phyloP scores from a whole-genome alignment of 1,140 invertebrate genomes.

The Drosophila nigrodunni region DNA sequence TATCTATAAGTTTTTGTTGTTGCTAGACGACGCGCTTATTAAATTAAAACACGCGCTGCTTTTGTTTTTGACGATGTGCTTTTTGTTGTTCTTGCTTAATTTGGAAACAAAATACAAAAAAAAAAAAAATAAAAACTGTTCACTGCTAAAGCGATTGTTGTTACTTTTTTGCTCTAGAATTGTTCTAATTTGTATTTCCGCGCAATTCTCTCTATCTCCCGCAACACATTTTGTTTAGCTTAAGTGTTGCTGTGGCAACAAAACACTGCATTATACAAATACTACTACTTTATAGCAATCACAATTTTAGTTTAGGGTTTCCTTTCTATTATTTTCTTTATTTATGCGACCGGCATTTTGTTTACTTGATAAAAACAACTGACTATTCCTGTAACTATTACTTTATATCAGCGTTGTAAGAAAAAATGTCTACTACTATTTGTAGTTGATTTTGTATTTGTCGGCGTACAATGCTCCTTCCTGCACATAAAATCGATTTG shows the following conservation, averaged over 20 bases:
- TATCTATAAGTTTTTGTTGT: slow-evolving; percentile 70
- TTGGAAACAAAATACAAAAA: slow-evolving; percentile 35
- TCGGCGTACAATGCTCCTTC: slow-evolving; percentile 65
- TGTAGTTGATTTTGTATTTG: slow-evolving; percentile 25
- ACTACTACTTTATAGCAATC: slow-evolving; percentile 25
- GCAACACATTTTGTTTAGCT: slow-evolving; percentile 31
- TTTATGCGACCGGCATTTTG: slow-evolving; percentile 60
- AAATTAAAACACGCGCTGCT: slow-evolving; percentile 64
- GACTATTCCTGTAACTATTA: not conserved
- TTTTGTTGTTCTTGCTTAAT: slow-evolving; percentile 37
- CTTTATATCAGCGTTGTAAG: not conserved
- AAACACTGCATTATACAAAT: slow-evolving; percentile 13
- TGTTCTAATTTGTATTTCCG: slow-evolving; percentile 72
- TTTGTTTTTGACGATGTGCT: slow-evolving; percentile 38
- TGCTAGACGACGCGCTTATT: slow-evolving; percentile 64
- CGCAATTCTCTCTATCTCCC: slow-evolving; percentile 37
- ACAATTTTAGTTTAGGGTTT: slow-evolving; percentile 10
- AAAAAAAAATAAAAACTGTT: slow-evolving; percentile 16
- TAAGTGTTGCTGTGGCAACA: slow-evolving; percentile 47
- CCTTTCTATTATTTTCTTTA: slow-evolving; percentile 36
- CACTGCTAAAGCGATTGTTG: slow-evolving; percentile 29
- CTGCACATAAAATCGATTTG: slow-evolving; percentile 74
- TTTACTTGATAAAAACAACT: slow-evolving; percentile 28
- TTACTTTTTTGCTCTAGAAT: slow-evolving; percentile 34
- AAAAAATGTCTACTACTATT: slow-evolving; percentile 32